Evolutionary conservation across 2,888 invertebrate species (phyloP).

Genomic region (Zaprionus bogoriensis): DNA sequence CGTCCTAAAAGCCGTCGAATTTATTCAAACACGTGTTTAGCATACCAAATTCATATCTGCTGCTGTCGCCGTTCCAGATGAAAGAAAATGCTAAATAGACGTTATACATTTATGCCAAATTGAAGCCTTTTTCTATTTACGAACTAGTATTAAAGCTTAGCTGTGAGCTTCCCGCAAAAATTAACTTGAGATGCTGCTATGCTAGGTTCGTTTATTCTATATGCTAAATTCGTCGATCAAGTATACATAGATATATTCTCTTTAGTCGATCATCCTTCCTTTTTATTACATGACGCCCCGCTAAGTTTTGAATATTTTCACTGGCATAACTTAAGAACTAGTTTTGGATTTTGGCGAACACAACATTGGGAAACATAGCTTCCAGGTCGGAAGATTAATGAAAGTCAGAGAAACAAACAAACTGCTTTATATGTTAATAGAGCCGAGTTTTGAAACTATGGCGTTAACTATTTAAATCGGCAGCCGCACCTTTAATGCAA

Average conservation of each 20-base stretch:
- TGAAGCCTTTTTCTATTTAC: not conserved
- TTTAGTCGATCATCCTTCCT: not conserved
- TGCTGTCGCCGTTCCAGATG: slow-evolving; percentile 30
- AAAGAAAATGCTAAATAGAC: slow-evolving; percentile 32
- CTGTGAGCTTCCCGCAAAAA: no score
- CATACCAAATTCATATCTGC: slow-evolving; percentile 32
- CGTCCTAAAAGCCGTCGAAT: slow-evolving; percentile 49
- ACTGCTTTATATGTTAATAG: slow-evolving; percentile 23
- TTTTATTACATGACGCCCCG: not conserved
- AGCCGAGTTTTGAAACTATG: slow-evolving; percentile 5
- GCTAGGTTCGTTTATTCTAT: no score
- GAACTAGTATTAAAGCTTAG: not conserved
- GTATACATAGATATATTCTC: not conserved
- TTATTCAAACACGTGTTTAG: slow-evolving; percentile 56
- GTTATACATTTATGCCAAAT: not conserved
- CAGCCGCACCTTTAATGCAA: slow-evolving; percentile 3
- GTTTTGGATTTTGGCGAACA: not conserved
- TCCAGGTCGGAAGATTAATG: not conserved
- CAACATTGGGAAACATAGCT: no score
- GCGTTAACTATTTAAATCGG: slow-evolving; percentile 4
- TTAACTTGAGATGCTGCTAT: no score
- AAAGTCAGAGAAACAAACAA: slow-evolving; percentile 4
- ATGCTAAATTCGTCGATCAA: no score
- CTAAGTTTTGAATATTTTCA: not conserved
- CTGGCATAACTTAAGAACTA: not conserved